Evolutionary conservation across 2,113 vertebrate genomes (phyloP), one percentile per base, ranked within the genome.

Genomic region (Heloderma charlesbogerti): DNA sequence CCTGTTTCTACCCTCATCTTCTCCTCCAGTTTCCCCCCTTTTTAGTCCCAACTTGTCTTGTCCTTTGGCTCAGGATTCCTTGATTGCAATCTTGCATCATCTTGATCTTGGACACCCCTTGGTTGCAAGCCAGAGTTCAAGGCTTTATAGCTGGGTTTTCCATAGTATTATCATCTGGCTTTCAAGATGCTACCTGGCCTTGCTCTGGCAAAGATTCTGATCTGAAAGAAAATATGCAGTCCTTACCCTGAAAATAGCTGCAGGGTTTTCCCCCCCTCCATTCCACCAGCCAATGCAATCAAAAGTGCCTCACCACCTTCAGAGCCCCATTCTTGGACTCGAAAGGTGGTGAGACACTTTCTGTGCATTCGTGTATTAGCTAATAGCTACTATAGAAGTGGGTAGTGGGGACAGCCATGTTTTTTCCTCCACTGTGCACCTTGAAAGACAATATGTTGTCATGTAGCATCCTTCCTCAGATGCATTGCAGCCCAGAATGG

Each of bases 281-380:
- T 82, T 92, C 71, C 60, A 94, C 94, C 92, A 93, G 91, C 88
- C 91, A 82, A 91, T 91, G 94, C 88, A 51, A 51, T 51, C 48
- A 51, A 60, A 60, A 60, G 15, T 60, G 16, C 16, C 57, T 60
- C 16, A 18, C 57, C 57, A 60, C 10, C 57, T 60, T 60, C 16
- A 60, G 7, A 60, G 57, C 9, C 57, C 57, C 57, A 60, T 60
- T 60, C 12, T 16, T 60, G 57, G 57, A 13, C 57, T 60, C 7
- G 2, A 60, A 15, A 60, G 57, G 15, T 60, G 15, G 57, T 9
- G 15, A 60, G 57, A 13, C 57, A 16, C 48, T 60, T 60, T 60
- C 57, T 60, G 57, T 60, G 1, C 57, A 15, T 60, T 12, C 57
- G 16, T 18, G 12, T 13, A 12, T 60, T 2, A 60, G 57, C 12